phyloP scores from a whole-genome alignment of 2,888 invertebrate species.

The Synanthedon formicaeformis region DNA sequence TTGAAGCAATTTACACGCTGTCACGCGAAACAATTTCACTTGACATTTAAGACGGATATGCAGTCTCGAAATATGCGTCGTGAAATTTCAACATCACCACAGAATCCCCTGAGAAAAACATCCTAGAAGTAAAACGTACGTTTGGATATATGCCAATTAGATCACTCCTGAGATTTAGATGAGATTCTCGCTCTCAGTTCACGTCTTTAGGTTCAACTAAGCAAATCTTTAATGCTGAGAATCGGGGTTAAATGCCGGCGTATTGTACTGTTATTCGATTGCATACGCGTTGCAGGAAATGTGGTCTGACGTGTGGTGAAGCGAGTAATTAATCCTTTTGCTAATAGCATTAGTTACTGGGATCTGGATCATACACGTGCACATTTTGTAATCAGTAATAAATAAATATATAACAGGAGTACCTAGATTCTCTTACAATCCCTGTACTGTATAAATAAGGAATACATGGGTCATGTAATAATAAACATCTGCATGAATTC shows the following conservation, averaged over 20 bases:
- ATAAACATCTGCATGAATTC: no score
- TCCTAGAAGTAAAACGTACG: conserved; percentile 21
- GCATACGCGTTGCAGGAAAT: conserved; percentile 37
- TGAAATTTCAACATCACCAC: conserved; percentile 21
- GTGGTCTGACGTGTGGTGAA: conserved; percentile 45
- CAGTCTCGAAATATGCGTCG: conserved; percentile 25
- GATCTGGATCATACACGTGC: conserved; percentile 17
- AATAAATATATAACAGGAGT: no score
- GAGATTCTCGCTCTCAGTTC: conserved; percentile 56
- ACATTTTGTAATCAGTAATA: conserved; percentile 17
- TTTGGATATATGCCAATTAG: conserved; percentile 52
- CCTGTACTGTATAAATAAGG: no score
- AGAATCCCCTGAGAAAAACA: conserved; percentile 32
- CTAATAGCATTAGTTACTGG: conserved; percentile 32
- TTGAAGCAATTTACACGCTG: conserved; percentile 45
- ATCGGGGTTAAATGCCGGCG: conserved; percentile 49
- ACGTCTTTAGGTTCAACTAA: conserved; percentile 40
- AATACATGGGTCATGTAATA: no score
- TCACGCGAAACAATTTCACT: conserved; percentile 47
- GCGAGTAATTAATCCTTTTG: conserved; percentile 53
- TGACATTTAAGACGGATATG: conserved; percentile 50
- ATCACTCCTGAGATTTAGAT: conserved; percentile 51
- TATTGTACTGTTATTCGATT: conserved; percentile 13
- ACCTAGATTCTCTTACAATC: no score
- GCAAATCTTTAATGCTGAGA: conserved; percentile 53